These are phyloP conservation scores for Polydrusus tereticollis DNA, from an alignment of 2,888 invertebrate species.

Conservation along the genomic window DNA sequence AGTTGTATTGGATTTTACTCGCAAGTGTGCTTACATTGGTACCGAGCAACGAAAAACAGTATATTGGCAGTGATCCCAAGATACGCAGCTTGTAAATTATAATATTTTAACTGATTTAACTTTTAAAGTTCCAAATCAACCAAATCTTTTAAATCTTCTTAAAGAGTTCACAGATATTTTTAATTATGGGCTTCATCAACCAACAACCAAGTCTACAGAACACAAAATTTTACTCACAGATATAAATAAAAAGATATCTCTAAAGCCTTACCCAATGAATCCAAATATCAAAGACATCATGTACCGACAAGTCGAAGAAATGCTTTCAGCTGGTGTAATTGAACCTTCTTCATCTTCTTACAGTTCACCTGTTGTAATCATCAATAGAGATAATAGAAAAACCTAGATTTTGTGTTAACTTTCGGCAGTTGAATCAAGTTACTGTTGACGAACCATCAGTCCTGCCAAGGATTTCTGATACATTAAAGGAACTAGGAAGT, in stretches of 20 bases:
- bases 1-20: neutral
- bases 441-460: too few relatives aligned
- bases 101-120: neutral
- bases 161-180: neutral
- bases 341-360: conserved; percentile 27
- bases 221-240: conserved; percentile 4
- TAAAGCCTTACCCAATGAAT: conserved; percentile 14
- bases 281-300: neutral
- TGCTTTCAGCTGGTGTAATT: conserved; percentile 29
- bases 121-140: neutral
- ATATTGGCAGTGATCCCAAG: neutral
- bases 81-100: neutral
- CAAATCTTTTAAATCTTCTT: neutral
- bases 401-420: too few relatives aligned
- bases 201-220: conserved; percentile 5
- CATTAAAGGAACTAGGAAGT: too few relatives aligned
- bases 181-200: neutral
- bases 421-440: too few relatives aligned
- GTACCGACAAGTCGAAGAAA: conserved; percentile 25
- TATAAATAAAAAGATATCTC: neutral
- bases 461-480: too few relatives aligned
- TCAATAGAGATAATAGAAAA: too few relatives aligned
- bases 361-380: conserved; percentile 19
- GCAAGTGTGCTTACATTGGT: conserved; percentile 12
- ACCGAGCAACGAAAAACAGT: neutral